A percentile compares a stretch with the other conserved stretches of the same genome.
Conservation (phyloP, 2,888 invertebrate genomes). For the Melanargia galathea region DNA sequence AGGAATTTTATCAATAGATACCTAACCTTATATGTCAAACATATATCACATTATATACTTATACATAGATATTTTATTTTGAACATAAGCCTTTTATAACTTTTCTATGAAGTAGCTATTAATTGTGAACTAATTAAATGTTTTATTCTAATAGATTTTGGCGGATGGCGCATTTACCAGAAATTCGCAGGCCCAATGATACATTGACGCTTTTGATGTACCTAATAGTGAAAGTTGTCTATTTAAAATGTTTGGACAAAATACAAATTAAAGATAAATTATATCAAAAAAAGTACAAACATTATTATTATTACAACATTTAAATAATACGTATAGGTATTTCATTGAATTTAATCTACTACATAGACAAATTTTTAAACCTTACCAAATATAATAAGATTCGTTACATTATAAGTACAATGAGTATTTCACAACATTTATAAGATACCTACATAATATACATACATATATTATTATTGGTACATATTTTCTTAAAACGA, state of each 20-base stretch:
- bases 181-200: neutral
- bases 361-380: slow-evolving; percentile 2
- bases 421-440: slow-evolving; percentile 23
- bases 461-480: neutral
- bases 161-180: neutral
- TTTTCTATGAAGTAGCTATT: slow-evolving; percentile 2
- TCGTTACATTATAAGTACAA: slow-evolving; percentile 7
- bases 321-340: neutral
- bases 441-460: too few relatives aligned
- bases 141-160: neutral
- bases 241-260: neutral
- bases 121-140: neutral
- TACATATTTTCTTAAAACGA: neutral
- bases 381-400: slow-evolving; percentile 16
- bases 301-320: neutral
- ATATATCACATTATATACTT: too few relatives aligned
- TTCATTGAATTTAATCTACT: neutral
- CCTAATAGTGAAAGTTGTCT: neutral
- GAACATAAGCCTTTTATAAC: neutral
- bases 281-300: too few relatives aligned
- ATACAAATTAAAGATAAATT: neutral
- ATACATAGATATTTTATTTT: too few relatives aligned
- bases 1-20: too few relatives aligned
- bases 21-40: too few relatives aligned
- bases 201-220: neutral